Evolutionary conservation across 2,888 invertebrate species (phyloP).

Genomic region (Drosophila subquinaria): DNA sequence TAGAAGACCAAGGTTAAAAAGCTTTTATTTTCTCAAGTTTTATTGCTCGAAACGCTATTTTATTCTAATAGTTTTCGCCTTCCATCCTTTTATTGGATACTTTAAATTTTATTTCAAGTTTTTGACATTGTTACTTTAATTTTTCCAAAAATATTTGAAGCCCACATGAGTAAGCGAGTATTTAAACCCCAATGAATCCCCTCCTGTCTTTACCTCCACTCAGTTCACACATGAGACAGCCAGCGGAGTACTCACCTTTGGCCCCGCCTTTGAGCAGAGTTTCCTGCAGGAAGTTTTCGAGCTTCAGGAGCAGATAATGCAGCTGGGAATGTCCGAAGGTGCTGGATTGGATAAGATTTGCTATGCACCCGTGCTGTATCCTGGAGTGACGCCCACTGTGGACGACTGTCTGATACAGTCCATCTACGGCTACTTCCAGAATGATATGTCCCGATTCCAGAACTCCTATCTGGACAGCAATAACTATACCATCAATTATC

Average conservation of each 20-base stretch:
- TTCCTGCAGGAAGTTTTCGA: conserved; percentile 91
- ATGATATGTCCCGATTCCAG: conserved; percentile 87
- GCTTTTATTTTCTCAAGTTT: no score
- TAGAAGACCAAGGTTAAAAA: no score
- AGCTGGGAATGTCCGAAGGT: conserved; percentile 87
- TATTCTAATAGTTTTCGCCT: no score
- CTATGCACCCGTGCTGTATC: conserved; percentile 92
- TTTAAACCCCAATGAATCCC: background rate
- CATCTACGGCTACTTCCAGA: conserved; percentile 92
- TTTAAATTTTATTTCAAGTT: no score
- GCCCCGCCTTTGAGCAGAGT: conserved; percentile 92
- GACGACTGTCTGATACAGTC: conserved; percentile 93
- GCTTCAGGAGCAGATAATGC: conserved; percentile 89
- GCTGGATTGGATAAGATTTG: conserved; percentile 91
- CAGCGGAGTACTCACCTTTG: conserved; percentile 87
- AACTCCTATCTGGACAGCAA: conserved; percentile 65
- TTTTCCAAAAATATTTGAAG: no score
- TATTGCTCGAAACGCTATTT: no score
- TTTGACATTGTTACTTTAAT: no score
- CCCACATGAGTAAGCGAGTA: no score
- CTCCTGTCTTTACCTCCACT: background rate
- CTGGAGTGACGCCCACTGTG: conserved; percentile 87
- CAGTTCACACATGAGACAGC: conserved; percentile 85
- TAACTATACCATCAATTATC: conserved; percentile 86
- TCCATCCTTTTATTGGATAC: no score